Evolutionary conservation across 2,113 vertebrate genomes (phyloP).

Genomic region (Orientallactaga bullata): DNA sequence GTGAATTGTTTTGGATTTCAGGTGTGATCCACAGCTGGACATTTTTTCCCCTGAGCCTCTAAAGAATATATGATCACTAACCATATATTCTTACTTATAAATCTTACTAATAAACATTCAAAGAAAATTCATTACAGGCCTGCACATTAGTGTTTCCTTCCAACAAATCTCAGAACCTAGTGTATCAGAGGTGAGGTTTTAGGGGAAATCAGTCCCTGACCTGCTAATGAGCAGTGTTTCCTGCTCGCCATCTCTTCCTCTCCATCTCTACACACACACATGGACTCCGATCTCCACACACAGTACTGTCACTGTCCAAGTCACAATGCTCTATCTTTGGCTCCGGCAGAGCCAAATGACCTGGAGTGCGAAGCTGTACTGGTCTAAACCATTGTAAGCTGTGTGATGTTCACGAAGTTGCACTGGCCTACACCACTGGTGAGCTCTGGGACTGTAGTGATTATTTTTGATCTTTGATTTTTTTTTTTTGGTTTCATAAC

Average conservation of each 20-base stretch:
- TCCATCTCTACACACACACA: neutral
- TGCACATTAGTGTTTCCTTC: neutral
- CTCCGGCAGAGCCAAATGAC: neutral
- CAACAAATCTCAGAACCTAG: neutral
- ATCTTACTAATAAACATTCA: neutral
- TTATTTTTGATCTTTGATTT: constrained; percentile 35
- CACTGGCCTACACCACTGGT: neutral
- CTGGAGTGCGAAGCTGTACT: neutral
- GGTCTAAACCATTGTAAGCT: neutral
- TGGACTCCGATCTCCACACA: neutral
- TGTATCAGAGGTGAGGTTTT: neutral
- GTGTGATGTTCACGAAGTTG: neutral
- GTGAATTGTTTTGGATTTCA: neutral
- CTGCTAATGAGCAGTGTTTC: neutral
- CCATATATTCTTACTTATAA: neutral
- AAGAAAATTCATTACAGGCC: neutral
- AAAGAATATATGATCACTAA: neutral
- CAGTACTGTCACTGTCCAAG: neutral
- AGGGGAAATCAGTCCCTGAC: neutral
- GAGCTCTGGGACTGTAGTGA: neutral
- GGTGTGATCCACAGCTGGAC: neutral
- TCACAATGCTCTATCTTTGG: neutral
- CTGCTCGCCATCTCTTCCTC: neutral
- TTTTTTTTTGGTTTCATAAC: constrained; percentile 29
- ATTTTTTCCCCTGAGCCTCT: neutral